These are phyloP conservation scores for Forbesichthys agassizii DNA, from an alignment of 2,113 vertebrate species.

Conservation along the genomic window DNA sequence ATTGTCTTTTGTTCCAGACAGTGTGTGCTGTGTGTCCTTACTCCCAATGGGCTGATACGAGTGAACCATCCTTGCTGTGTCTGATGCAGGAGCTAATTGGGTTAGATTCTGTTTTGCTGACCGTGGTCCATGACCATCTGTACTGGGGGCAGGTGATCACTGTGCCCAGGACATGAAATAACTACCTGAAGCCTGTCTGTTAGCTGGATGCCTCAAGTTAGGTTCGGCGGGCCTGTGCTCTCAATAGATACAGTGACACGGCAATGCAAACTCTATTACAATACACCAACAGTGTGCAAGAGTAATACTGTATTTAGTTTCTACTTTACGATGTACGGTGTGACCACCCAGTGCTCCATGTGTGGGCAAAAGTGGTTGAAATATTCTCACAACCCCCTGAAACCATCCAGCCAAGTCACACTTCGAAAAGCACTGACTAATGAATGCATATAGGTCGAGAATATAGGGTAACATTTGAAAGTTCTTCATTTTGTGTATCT, in stretches of 20 bases:
- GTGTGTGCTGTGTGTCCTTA: neutral
- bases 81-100: slow-evolving; percentile 39
- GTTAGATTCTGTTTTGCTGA: slow-evolving; percentile 41
- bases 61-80: slow-evolving; percentile 6
- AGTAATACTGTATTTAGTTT: neutral
- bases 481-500: neutral
- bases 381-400: no score
- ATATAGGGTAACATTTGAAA: neutral
- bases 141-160: slow-evolving; percentile 57
- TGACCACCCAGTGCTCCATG: no score
- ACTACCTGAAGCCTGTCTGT: slow-evolving; percentile 23
- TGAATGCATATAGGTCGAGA: neutral
- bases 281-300: neutral
- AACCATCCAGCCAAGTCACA: no score
- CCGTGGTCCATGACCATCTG: slow-evolving; percentile 49
- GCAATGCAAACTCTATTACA: neutral
- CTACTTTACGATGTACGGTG: no score
- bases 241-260: no score
- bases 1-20: no score
- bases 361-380: no score
- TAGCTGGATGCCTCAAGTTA: neutral
- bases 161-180: slow-evolving; percentile 32
- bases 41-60: neutral
- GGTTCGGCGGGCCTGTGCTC: neutral
- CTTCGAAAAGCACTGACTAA: no score